A percentile compares a stretch with the other conserved stretches of the same genome.
These are phyloP conservation scores for Acromyrmex echinatior DNA, from an alignment of 1,140 invertebrate genomes.

Conservation along the genomic window DNA sequence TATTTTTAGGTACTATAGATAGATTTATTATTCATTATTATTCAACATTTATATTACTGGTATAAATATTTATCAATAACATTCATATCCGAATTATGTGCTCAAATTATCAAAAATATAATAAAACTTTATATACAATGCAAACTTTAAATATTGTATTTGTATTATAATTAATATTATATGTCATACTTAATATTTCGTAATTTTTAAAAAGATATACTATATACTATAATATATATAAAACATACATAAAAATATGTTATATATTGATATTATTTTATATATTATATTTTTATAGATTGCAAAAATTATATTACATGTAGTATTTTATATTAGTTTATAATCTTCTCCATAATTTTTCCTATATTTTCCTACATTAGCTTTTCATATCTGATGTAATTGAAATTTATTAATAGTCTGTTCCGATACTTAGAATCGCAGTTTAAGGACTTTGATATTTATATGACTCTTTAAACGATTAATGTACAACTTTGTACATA, in stretches of 20 bases:
- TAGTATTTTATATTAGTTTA: not conserved
- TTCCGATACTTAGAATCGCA: not conserved
- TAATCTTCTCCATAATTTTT: not conserved
- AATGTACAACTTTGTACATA: constrained; percentile 20
- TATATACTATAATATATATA: not conserved
- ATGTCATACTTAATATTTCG: not conserved
- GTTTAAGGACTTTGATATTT: constrained; percentile 4
- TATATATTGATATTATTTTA: not conserved
- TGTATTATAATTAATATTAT: not conserved
- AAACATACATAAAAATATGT: not conserved
- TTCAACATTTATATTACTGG: not conserved
- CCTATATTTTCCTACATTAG: not conserved
- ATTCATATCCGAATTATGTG: not conserved
- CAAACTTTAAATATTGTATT: not conserved
- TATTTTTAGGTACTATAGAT: not conserved
- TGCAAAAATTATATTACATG: not conserved
- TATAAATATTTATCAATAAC: not conserved
- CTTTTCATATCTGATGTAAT: not conserved
- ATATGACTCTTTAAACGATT: not conserved
- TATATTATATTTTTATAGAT: not conserved
- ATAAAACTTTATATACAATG: not conserved
- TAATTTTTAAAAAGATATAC: not conserved
- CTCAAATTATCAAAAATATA: not conserved
- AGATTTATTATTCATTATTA: not conserved
- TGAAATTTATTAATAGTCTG: not conserved